Evolutionary conservation across 1,140 invertebrate genomes (phyloP), one percentile per base, ranked within the genome.

Genomic region (Anastrepha ludens): DNA sequence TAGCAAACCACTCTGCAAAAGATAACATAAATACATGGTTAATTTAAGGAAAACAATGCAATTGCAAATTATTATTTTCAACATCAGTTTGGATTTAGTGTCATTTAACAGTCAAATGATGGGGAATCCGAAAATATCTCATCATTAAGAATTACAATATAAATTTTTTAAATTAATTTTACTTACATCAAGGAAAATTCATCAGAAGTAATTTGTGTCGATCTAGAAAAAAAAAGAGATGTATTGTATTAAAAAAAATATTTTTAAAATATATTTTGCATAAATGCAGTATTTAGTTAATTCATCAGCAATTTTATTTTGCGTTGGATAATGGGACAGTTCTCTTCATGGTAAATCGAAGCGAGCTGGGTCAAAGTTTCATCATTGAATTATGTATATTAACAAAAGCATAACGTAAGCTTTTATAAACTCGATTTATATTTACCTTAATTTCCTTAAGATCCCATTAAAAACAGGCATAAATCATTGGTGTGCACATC

Each of bases 301-400:
- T 74, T 44, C 39, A 78, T 90, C 90, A 90, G 89, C 39, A 86
- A 47, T 86, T 81, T 64, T 74, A n/a, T 86, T 88, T 89, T 89
- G 90, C 90, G 90, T 91, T 91, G 90, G 91, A 8, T 85, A 87
- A 55, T 85, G 90, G 89, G 90, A 89, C 88, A 91, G 87, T 91
- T 91, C 81, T 91, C 90, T 91, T 91, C 91, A 91, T 70, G 81
- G 81, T 65, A 59, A 8, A 86, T 91, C 91, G 86, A 91, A 91
- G 91, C 90, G 90, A 91, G 91, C 91, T 91, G 91, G 90, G 91
- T 91, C 89, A 89, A 86, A 62, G 55, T 60, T 41, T 86, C 85
- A 86, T 86, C 55, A 86, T 86, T 3, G n/a, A 86, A 59, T 59
- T 50, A 60, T 47, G 11, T 8, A 55, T 55, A 55, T 29, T 29